Evolutionary conservation across 2,888 invertebrate genomes (phyloP).

Genomic region (Macroteleia sp.): DNA sequence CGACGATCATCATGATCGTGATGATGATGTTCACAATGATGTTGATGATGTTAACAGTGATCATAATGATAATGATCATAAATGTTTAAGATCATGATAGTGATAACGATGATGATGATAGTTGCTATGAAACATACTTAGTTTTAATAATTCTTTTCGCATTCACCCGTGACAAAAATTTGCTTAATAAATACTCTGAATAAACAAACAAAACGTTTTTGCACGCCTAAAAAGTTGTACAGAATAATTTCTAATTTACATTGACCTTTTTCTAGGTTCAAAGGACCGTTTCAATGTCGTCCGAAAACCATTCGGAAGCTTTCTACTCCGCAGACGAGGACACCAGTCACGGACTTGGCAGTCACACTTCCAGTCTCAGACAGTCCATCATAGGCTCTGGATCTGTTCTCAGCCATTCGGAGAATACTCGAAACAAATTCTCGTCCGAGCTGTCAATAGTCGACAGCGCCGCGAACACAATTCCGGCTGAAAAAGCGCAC

Average conservation of each 20-base stretch:
- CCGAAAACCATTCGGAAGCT: slow-evolving; percentile 95
- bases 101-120: too few relatives aligned
- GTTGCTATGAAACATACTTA: too few relatives aligned
- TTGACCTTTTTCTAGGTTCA: slow-evolving; percentile 88
- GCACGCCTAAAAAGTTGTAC: too few relatives aligned
- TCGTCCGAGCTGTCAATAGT: slow-evolving; percentile 86
- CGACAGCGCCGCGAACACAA: slow-evolving; percentile 72
- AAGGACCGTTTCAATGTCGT: slow-evolving; percentile 93
- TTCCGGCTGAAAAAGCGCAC: slow-evolving; percentile 78
- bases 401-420: slow-evolving; percentile 81
- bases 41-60: too few relatives aligned
- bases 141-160: too few relatives aligned
- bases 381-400: slow-evolving; percentile 88
- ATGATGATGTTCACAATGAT: too few relatives aligned
- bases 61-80: too few relatives aligned
- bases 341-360: slow-evolving; percentile 86
- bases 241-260: background rate
- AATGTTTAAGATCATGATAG: too few relatives aligned
- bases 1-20: too few relatives aligned
- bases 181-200: too few relatives aligned
- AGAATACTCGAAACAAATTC: slow-evolving; percentile 85
- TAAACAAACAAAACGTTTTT: too few relatives aligned
- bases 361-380: slow-evolving; percentile 88
- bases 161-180: too few relatives aligned
- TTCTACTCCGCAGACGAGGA: slow-evolving; percentile 98